Base-by-base conservation (phyloP, 2,888 invertebrate genomes). In the Alentia gelatinosa region DNA sequence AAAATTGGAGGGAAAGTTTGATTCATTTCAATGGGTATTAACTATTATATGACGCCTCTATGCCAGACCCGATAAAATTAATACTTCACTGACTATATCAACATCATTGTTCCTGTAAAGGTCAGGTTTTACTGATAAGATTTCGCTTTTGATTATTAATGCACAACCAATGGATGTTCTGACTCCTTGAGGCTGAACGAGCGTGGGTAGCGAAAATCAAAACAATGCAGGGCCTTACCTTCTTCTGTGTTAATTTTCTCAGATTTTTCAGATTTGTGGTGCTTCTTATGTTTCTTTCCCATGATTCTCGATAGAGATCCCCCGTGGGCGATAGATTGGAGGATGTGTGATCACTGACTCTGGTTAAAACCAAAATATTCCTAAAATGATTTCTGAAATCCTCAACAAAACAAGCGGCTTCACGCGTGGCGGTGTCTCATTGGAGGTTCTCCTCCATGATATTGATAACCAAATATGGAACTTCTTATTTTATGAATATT, bases 271-370 rank as follows among this genome's bases (percentile, higher is more conserved):
- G 91, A 89, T 47, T 89, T 91, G 26, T 91, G 91, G 47, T 91
- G 91, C 68, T 89, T 91, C 84, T 91, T 91, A 47, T 89, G 74
- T 83, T 91, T 91, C 89, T 83, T 91, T 30, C 89, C 91, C 91
- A 91, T 91, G 23, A 68, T 86, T 3, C 56, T 56, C 19, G n/a
- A n/a, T 56, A 19, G 3, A 56, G 56, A 3, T 56, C 56, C 19
- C 56, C 12, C 19, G 23, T 19, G 12, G 19, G 5, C 3, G 3
- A 12, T 9, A 56, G 12, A 56, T 56, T n/a, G n/a, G n/a, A n/a
- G n/a, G n/a, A n/a, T n/a, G n/a, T n/a, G n/a, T n/a, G n/a, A n/a
- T n/a, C n/a, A n/a, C n/a, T n/a, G n/a, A n/a, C n/a, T n/a, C n/a
- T n/a, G n/a, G n/a, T n/a, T n/a, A n/a, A n/a, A n/a, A n/a, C n/a